These are phyloP conservation scores for Micromesistius poutassou DNA, from an alignment of 2,797 vertebrate species.

Conservation along the genomic window DNA sequence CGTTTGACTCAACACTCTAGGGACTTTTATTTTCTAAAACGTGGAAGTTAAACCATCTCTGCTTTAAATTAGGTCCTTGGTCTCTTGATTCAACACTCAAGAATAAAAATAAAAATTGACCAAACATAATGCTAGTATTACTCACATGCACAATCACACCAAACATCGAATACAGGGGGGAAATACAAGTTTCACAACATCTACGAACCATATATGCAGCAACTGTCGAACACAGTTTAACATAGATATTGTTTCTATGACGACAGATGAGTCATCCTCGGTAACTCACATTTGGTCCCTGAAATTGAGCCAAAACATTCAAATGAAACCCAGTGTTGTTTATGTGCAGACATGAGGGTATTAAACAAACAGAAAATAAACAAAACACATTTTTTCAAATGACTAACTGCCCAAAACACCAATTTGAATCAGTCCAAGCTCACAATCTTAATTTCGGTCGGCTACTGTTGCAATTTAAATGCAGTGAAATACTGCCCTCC, in stretches of 20 bases:
- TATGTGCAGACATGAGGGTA: slow-evolving; percentile 3
- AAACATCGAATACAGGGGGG: slow-evolving; percentile 26
- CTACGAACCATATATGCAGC: slow-evolving; percentile 27
- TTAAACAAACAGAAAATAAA: not conserved
- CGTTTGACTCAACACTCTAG: not conserved
- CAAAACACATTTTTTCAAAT: slow-evolving; percentile 4
- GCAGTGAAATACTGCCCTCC: slow-evolving; percentile 48
- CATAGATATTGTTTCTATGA: slow-evolving; percentile 35
- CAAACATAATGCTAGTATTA: slow-evolving; percentile 18
- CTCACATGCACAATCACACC: slow-evolving; percentile 39
- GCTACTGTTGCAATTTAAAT: slow-evolving; percentile 19
- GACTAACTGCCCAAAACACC: slow-evolving; percentile 24
- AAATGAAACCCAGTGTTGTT: slow-evolving; percentile 12
- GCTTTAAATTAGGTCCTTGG: not conserved
- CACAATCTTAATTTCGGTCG: slow-evolving; percentile 24
- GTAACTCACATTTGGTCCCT: slow-evolving; percentile 55
- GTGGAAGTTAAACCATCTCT: slow-evolving; percentile 4
- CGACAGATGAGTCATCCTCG: slow-evolving; percentile 39
- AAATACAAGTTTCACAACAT: slow-evolving; percentile 21
- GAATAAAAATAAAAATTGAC: slow-evolving; percentile 24
- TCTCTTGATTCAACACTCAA: not conserved
- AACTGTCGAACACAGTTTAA: slow-evolving; percentile 25
- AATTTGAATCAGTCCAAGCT: slow-evolving; percentile 16
- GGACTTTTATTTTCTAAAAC: slow-evolving; percentile 1
- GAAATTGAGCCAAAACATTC: slow-evolving; percentile 55